Evolutionary conservation across 1,140 invertebrate genomes (phyloP), one percentile per base, ranked within the genome.

Genomic region (Platyura marginata): DNA sequence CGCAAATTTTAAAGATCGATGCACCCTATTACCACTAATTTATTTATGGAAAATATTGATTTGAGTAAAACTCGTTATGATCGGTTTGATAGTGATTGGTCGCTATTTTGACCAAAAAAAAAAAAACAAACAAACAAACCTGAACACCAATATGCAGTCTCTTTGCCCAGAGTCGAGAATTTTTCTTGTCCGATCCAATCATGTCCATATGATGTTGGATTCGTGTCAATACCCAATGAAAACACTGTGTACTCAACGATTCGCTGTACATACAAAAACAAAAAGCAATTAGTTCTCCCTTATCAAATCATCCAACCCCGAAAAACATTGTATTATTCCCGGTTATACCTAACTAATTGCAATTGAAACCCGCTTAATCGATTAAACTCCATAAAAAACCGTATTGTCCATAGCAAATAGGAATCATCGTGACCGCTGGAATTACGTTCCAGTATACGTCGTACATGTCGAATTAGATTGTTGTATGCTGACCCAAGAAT

Each of bases 321-420:
- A n/a, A n/a, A n/a, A n/a, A n/a, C n/a, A n/a, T n/a, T n/a, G n/a
- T n/a, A n/a, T n/a, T n/a, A n/a, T n/a, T n/a, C n/a, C n/a, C n/a
- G n/a, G n/a, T n/a, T 63, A 69, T 65, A 88, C 84, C 84, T 87
- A 41, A 95, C 79, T 48, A 88, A 70, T 63, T 90, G 87, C 47
- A 93, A 75, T 64, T 85, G 72, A 55, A 90, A 87, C 52, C 79
- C 78, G 49, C 69, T 72, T 53, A 77, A 68, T 48, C 93, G 75
- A 71, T 93, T 94, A 63, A 97, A 96, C 63, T 94, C 86, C 88
- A 96, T 93, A 61, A 96, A 97, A 66, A 96, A 98, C 56, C 81
- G 77, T 51, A 95, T 67, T 6, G 85, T 77, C 90, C 89, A 95
- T 37, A 96, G 66, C 63, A 95, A 94, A 64, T 93, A 92, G 8